Conservation (phyloP, 1,140 invertebrate genomes). For the Saccostrea glomerata region DNA sequence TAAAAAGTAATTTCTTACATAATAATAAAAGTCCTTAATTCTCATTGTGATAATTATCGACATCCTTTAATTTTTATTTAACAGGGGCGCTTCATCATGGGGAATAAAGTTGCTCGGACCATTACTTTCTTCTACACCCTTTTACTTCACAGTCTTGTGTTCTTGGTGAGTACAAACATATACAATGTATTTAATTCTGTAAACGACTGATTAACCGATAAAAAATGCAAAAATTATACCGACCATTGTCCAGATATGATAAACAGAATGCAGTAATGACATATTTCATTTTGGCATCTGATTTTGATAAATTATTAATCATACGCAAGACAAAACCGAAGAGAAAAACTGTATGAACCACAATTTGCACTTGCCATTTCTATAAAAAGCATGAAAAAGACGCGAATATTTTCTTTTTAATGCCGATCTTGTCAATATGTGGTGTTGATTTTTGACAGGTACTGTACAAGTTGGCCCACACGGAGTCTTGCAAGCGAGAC, state of each 20-base stretch:
- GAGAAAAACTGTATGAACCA: not conserved
- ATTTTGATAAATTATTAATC: constrained; percentile 23
- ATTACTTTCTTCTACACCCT: constrained; percentile 81
- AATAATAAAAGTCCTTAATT: not conserved
- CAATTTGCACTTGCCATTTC: constrained; percentile 28
- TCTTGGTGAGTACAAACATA: constrained; percentile 74
- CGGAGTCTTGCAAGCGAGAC: constrained; percentile 79
- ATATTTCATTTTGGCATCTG: constrained; percentile 19
- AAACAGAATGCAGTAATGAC: not conserved
- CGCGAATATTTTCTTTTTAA: not conserved
- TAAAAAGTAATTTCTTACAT: not conserved
- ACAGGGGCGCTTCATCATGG: constrained; percentile 79
- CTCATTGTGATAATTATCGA: not conserved
- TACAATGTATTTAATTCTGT: not conserved
- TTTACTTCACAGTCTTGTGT: constrained; percentile 81
- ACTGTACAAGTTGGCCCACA: constrained; percentile 79
- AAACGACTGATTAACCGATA: constrained; percentile 24
- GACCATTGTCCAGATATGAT: constrained; percentile 8
- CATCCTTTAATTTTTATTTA: not conserved
- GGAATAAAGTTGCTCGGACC: constrained; percentile 78
- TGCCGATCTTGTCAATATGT: constrained; percentile 23
- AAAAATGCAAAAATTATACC: constrained; percentile 21
- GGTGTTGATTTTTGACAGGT: constrained; percentile 71
- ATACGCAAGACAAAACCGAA: not conserved
- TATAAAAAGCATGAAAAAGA: constrained; percentile 8